Conservation (phyloP, 2,888 invertebrate genomes). For the Oscheius sp. region DNA sequence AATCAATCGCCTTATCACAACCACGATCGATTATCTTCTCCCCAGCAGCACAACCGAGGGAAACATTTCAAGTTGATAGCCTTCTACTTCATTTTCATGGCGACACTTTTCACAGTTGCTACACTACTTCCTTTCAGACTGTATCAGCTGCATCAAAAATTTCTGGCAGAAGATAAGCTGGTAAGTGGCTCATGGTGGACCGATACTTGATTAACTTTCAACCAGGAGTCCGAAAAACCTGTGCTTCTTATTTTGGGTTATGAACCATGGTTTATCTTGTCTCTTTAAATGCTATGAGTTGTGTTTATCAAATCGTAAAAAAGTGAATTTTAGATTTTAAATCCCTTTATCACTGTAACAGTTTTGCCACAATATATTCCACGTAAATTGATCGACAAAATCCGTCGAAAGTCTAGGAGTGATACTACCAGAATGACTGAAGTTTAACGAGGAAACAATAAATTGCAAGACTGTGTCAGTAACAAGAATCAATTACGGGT, state of each 20-base stretch:
- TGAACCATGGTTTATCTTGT: constrained; percentile 45
- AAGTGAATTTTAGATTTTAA: constrained; percentile 61
- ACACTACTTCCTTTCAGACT: constrained; percentile 66
- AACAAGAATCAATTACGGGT: too few species aligned
- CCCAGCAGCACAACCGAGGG: neutral
- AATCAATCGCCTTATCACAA: constrained; percentile 26
- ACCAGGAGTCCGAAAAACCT: constrained; percentile 2
- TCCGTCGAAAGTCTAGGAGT: constrained; percentile 27
- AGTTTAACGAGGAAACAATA: too few species aligned
- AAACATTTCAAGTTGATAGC: constrained; percentile 50
- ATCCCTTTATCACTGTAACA: constrained; percentile 68
- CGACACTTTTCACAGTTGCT: constrained; percentile 62
- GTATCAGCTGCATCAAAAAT: constrained; percentile 41
- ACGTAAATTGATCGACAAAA: constrained; percentile 39
- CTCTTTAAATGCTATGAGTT: constrained; percentile 66
- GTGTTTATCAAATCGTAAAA: too few species aligned
- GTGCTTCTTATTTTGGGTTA: constrained; percentile 56
- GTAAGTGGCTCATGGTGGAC: too few species aligned
- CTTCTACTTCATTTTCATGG: constrained; percentile 70
- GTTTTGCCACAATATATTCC: constrained; percentile 68
- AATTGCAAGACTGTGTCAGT: too few species aligned
- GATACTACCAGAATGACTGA: constrained; percentile 25
- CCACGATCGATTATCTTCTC: constrained; percentile 5
- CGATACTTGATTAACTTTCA: too few species aligned
- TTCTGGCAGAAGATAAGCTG: neutral